Evolutionary conservation across 1,140 invertebrate species (phyloP).

Genomic region (Lordiphosa clarofinis): DNA sequence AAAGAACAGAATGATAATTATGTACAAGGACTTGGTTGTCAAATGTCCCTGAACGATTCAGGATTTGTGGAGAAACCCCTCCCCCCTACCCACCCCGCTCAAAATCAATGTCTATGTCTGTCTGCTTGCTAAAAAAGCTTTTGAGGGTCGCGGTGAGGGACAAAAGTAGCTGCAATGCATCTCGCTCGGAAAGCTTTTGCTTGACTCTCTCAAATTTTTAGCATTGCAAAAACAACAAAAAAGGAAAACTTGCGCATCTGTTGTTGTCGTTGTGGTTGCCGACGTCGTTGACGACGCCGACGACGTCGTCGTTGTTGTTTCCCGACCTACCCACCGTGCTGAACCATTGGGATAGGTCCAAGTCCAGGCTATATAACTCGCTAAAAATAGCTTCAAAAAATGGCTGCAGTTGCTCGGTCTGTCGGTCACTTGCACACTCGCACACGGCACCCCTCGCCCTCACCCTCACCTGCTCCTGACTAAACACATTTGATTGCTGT

Average conservation of each 20-base stretch:
- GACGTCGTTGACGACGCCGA: slow-evolving; percentile 3
- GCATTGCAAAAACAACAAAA: slow-evolving; percentile 28
- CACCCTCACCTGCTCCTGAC: no score
- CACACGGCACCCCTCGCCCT: slow-evolving; percentile 18
- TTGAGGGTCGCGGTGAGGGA: slow-evolving; percentile 72
- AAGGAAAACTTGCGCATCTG: slow-evolving; percentile 50
- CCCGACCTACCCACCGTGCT: slow-evolving; percentile 58
- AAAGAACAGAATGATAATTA: slow-evolving; percentile 8
- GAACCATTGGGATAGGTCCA: slow-evolving; percentile 68
- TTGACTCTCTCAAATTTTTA: slow-evolving; percentile 14
- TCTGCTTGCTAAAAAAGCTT: slow-evolving; percentile 43
- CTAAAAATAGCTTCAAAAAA: slow-evolving; percentile 45
- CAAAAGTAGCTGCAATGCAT: slow-evolving; percentile 44
- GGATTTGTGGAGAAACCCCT: neutral
- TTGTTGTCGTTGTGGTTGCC: slow-evolving; percentile 24
- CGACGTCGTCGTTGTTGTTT: no score
- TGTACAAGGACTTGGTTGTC: neutral
- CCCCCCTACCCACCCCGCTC: neutral
- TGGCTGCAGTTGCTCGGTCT: slow-evolving; percentile 41
- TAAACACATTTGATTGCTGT: no score
- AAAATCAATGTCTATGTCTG: slow-evolving; percentile 67
- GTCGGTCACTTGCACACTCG: slow-evolving; percentile 38
- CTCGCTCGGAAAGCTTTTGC: slow-evolving; percentile 26
- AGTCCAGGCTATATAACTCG: slow-evolving; percentile 41
- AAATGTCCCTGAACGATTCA: slow-evolving; percentile 5